phyloP scores from a whole-genome alignment of 2,113 vertebrate species.

The Circaetus gallicus region DNA sequence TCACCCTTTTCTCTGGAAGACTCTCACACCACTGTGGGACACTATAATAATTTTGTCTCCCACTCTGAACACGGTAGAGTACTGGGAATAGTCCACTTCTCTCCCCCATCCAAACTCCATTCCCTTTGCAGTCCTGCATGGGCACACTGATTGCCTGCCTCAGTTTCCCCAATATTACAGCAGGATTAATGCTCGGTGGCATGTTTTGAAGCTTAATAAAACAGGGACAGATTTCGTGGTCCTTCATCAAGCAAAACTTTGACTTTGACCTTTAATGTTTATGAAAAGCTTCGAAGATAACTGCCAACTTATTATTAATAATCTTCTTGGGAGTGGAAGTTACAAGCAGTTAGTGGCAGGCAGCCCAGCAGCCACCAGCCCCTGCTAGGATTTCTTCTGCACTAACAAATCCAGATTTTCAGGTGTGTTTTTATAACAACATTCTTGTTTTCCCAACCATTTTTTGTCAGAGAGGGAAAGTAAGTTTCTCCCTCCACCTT shows the following conservation, averaged over 20 bases:
- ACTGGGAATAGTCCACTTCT: fast-evolving
- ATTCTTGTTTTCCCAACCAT: not conserved
- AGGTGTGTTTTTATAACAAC: not conserved
- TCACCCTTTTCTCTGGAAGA: not conserved
- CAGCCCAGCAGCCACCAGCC: slow-evolving; percentile 17
- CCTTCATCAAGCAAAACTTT: not conserved
- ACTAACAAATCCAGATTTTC: slow-evolving; percentile 3
- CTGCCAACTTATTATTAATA: slow-evolving; percentile 19
- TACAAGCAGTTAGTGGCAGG: not conserved
- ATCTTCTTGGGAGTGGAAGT: not conserved
- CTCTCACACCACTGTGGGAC: not conserved
- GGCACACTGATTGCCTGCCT: not conserved
- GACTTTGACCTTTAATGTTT: slow-evolving; percentile 30
- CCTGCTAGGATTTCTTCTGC: slow-evolving; percentile 23
- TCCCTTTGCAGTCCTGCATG: not conserved
- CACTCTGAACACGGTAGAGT: not conserved
- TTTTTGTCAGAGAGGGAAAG: not conserved
- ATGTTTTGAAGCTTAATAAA: not conserved
- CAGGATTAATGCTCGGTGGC: not conserved
- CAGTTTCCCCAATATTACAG: not conserved
- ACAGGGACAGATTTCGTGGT: not conserved
- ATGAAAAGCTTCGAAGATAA: not conserved
- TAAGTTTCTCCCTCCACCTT: not conserved
- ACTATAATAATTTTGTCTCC: not conserved
- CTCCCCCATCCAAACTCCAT: not conserved